Evolutionary conservation across 2,113 vertebrate species (phyloP).

Genomic region (Xenopus laevis): DNA sequence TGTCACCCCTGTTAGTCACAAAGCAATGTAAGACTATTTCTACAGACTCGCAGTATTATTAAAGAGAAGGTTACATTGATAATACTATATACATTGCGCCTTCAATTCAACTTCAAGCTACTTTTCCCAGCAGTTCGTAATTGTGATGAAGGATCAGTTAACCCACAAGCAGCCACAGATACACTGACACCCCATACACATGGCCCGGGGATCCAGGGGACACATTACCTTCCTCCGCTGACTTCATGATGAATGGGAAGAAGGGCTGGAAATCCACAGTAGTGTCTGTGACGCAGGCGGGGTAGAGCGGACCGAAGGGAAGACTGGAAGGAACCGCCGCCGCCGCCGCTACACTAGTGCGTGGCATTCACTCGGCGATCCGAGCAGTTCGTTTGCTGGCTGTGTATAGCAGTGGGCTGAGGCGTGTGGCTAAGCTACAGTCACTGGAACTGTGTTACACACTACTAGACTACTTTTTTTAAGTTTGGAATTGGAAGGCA

Average conservation of each 20-base stretch:
- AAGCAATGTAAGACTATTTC: too few relatives aligned
- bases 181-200: background rate
- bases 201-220: background rate
- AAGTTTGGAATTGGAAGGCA: background rate
- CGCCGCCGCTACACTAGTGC: slow-evolving; percentile 52
- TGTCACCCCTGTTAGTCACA: too few relatives aligned
- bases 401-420: slow-evolving; percentile 1
- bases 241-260: slow-evolving; percentile 73
- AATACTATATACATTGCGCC: too few relatives aligned
- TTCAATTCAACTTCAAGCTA: too few relatives aligned
- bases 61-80: too few relatives aligned
- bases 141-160: too few relatives aligned
- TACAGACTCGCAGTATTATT: too few relatives aligned
- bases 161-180: background rate
- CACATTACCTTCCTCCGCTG: slow-evolving; percentile 84
- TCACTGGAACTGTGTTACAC: too few relatives aligned
- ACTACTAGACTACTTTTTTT: background rate
- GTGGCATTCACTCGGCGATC: slow-evolving; percentile 65
- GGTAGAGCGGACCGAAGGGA: slow-evolving; percentile 66
- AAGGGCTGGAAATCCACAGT: slow-evolving; percentile 58
- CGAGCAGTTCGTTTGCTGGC: slow-evolving; percentile 19
- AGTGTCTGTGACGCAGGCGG: slow-evolving; percentile 60
- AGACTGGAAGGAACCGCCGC: slow-evolving; percentile 65
- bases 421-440: slow-evolving; percentile 11
- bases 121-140: too few relatives aligned